Evolutionary conservation across 2,888 invertebrate species (phyloP), one percentile per base, ranked within the genome.

Genomic region (Liodrosophila aerea): DNA sequence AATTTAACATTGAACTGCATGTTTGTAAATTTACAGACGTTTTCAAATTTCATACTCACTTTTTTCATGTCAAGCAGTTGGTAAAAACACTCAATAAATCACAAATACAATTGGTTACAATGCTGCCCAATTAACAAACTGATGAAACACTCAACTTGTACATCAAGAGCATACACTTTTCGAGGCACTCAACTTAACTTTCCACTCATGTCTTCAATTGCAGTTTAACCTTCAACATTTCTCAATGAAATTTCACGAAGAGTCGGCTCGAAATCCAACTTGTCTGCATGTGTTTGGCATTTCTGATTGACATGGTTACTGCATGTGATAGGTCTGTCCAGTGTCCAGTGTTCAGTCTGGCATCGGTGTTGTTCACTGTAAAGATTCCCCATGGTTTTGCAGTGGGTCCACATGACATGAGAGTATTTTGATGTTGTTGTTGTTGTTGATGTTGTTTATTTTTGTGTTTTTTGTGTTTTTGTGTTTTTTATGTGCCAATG

Each of bases 141-240:
- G 44, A 30, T 49, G 33, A 59, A 57, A 63, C 33, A 44, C 29
- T 30, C 16, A 31, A 18, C 37, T 29, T 16, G 31, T 11, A 46
- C 54, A 49, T 54, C 68, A 36, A 29, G 34, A 16, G 27, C 27
- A 47, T 13, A 36, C 39, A n/a, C 39, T 52, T 57, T 60, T 50
- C 45, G 41, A 40, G 45, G 15, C 52, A 52, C 45, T 39, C 36
- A 44, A 54, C 31, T 68, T 68, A 56, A 13, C 54, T 73, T 78
- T 73, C 80, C 68, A 73, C 64, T 64, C 64, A 45, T 39, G 65
- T 70, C 51, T 53, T 61, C 76, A 78, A 78, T 82, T 82, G 76
- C 77, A 76, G 40, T 76, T 77, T 83, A 78, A 83, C 77, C 83
- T 76, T 82, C 82, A 76, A 34, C 66, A 77, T 81, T 81, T 62